These are phyloP conservation scores for Cirrhinus molitorella DNA, from an alignment of 2,797 vertebrate species.

Conservation along the genomic window DNA sequence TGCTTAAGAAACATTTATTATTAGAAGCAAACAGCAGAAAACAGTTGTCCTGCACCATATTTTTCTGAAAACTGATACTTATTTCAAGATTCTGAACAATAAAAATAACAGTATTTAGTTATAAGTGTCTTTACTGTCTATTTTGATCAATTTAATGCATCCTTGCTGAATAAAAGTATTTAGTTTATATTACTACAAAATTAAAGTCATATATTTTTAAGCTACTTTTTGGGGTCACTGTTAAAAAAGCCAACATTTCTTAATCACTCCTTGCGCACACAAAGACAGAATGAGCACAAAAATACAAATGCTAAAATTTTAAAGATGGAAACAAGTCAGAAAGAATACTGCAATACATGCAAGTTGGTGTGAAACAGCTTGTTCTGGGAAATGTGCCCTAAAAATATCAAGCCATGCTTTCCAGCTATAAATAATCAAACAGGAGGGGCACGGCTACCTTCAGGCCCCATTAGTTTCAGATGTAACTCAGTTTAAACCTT, in stretches of 20 bases:
- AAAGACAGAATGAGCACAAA: background rate
- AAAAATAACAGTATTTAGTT: background rate
- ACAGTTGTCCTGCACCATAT: background rate
- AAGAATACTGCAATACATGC: constrained; percentile 13
- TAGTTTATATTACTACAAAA: too few species aligned
- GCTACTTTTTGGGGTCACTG: background rate
- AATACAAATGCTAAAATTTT: constrained; percentile 1
- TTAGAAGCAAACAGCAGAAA: too few species aligned
- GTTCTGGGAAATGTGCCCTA: constrained; percentile 45
- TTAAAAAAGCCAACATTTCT: background rate
- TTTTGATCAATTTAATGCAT: background rate
- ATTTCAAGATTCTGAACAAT: background rate
- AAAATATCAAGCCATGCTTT: constrained; percentile 47
- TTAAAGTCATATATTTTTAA: background rate
- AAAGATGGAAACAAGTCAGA: background rate
- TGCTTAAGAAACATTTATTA: background rate
- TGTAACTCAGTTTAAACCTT: constrained; percentile 19
- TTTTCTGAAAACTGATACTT: background rate
- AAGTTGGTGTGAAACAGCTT: constrained; percentile 44
- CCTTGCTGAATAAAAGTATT: background rate
- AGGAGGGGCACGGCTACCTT: constrained; percentile 22
- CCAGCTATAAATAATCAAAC: constrained; percentile 43
- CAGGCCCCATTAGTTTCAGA: constrained; percentile 35
- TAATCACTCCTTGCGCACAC: background rate
- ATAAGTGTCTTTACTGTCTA: background rate